phyloP scores from a whole-genome alignment of 2,113 vertebrate species.

The Toxotes chatareus region DNA sequence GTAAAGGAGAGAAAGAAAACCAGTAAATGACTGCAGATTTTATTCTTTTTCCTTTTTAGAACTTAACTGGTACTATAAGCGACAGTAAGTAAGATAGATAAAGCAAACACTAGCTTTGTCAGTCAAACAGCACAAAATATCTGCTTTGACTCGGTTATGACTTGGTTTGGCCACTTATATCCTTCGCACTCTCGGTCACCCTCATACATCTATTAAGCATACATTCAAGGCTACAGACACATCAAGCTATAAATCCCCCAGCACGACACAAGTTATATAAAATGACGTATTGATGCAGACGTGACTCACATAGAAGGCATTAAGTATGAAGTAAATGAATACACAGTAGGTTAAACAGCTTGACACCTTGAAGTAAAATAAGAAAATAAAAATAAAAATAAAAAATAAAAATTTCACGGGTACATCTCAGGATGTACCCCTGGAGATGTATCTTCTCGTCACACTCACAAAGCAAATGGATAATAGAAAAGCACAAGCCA shows the following conservation, averaged over 20 bases:
- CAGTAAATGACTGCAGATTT: too few species aligned
- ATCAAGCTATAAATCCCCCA: slow-evolving; percentile 31
- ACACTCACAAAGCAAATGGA: too few species aligned
- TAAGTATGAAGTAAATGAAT: background rate
- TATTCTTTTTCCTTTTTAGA: too few species aligned
- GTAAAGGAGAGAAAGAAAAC: too few species aligned
- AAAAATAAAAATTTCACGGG: too few species aligned
- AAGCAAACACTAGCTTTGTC: background rate
- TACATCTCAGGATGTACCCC: too few species aligned
- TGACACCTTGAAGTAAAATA: background rate
- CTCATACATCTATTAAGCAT: slow-evolving; percentile 23
- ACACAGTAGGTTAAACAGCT: background rate
- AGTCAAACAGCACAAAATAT: background rate
- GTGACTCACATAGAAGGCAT: slow-evolving; percentile 13
- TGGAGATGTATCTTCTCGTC: too few species aligned
- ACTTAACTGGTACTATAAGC: too few species aligned
- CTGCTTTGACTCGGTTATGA: slow-evolving; percentile 1
- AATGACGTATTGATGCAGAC: slow-evolving; percentile 16
- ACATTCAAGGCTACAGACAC: slow-evolving; percentile 48
- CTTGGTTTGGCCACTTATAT: background rate
- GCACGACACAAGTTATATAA: slow-evolving; percentile 19
- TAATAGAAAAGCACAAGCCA: too few species aligned
- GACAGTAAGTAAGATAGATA: background rate
- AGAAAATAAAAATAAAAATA: background rate
- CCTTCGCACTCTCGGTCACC: slow-evolving; percentile 34